phyloP scores from a whole-genome alignment of 2,888 invertebrate genomes.

The Drosophila subquinaria region DNA sequence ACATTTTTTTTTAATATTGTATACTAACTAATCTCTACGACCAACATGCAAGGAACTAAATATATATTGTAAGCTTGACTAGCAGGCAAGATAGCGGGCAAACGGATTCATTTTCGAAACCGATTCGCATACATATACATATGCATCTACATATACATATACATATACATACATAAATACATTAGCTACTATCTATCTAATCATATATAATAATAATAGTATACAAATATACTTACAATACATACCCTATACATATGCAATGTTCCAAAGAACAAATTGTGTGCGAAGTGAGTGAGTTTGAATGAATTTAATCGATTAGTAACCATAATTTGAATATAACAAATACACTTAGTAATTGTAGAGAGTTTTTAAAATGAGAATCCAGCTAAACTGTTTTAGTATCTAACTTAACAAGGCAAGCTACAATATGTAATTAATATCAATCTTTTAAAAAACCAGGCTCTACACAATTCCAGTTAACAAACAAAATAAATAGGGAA shows the following conservation, averaged over 20 bases:
- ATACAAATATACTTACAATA: slow-evolving; percentile 25
- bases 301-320: slow-evolving; percentile 62
- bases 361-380: slow-evolving; percentile 26
- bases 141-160: slow-evolving; percentile 21
- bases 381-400: slow-evolving; percentile 1
- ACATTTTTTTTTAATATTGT: slow-evolving; percentile 9
- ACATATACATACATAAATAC: slow-evolving; percentile 25
- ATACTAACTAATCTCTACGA: slow-evolving; percentile 58
- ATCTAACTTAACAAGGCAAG: slow-evolving; percentile 18
- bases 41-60: slow-evolving; percentile 60
- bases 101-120: slow-evolving; percentile 36
- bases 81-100: slow-evolving; percentile 39
- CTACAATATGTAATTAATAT: slow-evolving; percentile 14
- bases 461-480: slow-evolving; percentile 28
- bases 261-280: slow-evolving; percentile 50
- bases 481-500: slow-evolving; percentile 21
- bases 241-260: slow-evolving; percentile 57
- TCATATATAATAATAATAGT: slow-evolving; percentile 19
- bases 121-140: slow-evolving; percentile 37
- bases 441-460: not conserved
- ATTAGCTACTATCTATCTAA: slow-evolving; percentile 33
- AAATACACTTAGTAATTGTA: slow-evolving; percentile 34
- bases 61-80: slow-evolving; percentile 48
- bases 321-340: slow-evolving; percentile 4
- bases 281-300: slow-evolving; percentile 61